Evolutionary conservation across 2,797 vertebrate species (phyloP).

Genomic region (Diceros bicornis): DNA sequence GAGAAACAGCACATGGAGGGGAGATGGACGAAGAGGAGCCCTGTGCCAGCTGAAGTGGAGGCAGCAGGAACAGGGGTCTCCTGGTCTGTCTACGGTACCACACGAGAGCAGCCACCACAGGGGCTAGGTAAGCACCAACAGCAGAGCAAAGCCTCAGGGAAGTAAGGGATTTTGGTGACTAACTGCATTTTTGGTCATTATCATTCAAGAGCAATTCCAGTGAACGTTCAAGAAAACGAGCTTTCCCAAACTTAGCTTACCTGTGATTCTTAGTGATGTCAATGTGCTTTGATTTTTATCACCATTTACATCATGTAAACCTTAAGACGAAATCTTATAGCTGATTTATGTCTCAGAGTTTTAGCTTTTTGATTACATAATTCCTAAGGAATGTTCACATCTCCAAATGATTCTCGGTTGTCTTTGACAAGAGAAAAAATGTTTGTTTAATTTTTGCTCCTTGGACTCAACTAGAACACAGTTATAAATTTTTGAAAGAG

Average conservation of each 20-base stretch:
- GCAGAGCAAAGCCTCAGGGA: neutral
- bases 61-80: neutral
- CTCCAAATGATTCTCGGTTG: neutral
- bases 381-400: neutral
- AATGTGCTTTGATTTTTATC: neutral
- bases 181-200: neutral
- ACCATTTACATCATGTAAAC: neutral
- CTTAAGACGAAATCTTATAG: neutral
- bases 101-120: rapidly evolving
- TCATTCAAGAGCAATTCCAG: neutral
- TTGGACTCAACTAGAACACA: neutral
- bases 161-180: neutral
- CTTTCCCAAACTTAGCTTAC: neutral
- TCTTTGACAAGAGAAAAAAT: neutral
- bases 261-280: neutral
- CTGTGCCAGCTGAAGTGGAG: neutral
- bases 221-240: neutral
- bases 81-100: too few relatives aligned
- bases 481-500: neutral
- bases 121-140: neutral
- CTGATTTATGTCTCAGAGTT: neutral
- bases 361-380: neutral
- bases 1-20: neutral
- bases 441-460: neutral
- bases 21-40: rapidly evolving